Conservation (phyloP, 2,797 vertebrate genomes). For the Eulemur mongoz region DNA sequence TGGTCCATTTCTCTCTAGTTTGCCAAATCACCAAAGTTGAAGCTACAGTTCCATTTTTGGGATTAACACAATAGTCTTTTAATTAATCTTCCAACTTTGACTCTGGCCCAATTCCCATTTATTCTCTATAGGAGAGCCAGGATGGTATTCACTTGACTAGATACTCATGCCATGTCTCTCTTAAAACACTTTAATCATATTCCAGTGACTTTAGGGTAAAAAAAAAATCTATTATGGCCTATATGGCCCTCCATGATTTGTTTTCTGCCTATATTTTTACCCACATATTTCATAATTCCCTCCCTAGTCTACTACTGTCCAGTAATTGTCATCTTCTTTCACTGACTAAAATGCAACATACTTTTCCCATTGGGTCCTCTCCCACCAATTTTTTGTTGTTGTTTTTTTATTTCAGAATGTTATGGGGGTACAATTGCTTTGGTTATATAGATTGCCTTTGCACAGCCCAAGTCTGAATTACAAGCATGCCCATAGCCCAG, state of each 20-base stretch:
- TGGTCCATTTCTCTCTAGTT: neutral
- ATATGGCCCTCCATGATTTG: neutral
- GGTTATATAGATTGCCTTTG: too few species aligned
- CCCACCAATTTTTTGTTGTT: neutral
- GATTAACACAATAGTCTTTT: neutral
- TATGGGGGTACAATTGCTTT: too few species aligned
- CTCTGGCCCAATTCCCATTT: neutral
- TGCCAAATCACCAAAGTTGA: neutral
- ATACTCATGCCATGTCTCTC: neutral
- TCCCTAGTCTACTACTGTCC: neutral
- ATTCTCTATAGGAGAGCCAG: neutral
- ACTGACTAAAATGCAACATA: neutral
- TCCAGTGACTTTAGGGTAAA: neutral
- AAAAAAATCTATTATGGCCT: neutral
- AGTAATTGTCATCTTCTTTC: neutral
- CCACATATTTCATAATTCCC: neutral
- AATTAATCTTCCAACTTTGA: neutral
- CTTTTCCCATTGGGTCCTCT: neutral
- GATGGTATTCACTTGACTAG: neutral
- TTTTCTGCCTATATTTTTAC: neutral
- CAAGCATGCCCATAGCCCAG: too few species aligned
- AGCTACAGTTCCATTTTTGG: neutral
- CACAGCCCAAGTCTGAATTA: too few species aligned
- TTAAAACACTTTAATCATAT: constrained; percentile 6
- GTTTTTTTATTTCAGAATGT: too few species aligned